A percentile compares a stretch with the other conserved stretches of the same genome.
Evolutionary conservation across 1,140 invertebrate species (phyloP).

Genomic region (Nephila pilipes): DNA sequence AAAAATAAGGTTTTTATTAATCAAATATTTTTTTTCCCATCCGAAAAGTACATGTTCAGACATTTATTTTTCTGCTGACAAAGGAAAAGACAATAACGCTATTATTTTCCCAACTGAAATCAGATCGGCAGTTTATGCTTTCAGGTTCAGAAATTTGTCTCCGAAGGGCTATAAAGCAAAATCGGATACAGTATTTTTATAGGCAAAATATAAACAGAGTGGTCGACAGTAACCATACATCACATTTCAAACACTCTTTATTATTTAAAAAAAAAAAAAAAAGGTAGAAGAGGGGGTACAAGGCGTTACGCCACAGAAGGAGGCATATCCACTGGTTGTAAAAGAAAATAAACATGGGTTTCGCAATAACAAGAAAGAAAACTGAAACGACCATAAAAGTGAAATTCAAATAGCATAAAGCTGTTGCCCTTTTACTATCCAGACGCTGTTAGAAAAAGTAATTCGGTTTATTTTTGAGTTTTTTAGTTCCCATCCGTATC

Average conservation of each 20-base stretch:
- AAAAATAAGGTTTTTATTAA: too few relatives aligned
- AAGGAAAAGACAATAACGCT: neutral
- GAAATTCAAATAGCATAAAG: constrained; percentile 13
- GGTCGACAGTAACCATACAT: neutral
- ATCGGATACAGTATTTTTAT: neutral
- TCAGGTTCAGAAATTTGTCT: neutral
- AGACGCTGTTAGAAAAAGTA: neutral
- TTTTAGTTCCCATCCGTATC: too few relatives aligned
- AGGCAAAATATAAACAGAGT: neutral
- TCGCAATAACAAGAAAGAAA: neutral
- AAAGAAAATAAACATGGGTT: constrained; percentile 18
- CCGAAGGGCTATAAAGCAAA: neutral
- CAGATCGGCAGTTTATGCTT: neutral
- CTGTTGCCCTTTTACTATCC: neutral
- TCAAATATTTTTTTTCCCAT: too few relatives aligned
- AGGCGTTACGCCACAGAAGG: neutral
- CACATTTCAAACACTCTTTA: neutral
- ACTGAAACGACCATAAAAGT: neutral
- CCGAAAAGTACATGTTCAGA: neutral
- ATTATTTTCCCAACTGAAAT: neutral
- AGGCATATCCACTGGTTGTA: neutral
- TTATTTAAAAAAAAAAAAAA: neutral
- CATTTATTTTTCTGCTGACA: neutral
- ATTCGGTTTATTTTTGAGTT: neutral
- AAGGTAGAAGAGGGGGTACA: too few relatives aligned